phyloP scores from a whole-genome alignment of 2,797 vertebrate genomes.

The Antrozous pallidus region DNA sequence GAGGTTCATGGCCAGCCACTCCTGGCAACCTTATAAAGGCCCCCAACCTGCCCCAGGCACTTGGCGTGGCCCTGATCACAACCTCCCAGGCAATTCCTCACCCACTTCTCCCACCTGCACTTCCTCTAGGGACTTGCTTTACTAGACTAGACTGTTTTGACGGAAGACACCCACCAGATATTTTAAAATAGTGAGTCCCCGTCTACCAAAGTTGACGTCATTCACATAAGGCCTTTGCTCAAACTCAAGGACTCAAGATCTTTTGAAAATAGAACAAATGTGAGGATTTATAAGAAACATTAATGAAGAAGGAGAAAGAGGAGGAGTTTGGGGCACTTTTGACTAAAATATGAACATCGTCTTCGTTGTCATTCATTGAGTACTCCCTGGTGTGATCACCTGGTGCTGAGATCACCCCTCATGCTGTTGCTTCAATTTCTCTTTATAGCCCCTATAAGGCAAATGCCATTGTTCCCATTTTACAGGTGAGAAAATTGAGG shows the following conservation, averaged over 20 bases:
- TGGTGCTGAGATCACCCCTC: accelerated
- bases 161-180: slow-evolving; percentile 51
- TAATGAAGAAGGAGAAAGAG: background rate
- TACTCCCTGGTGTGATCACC: no score
- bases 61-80: slow-evolving; percentile 23
- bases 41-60: background rate
- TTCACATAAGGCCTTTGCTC: background rate
- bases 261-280: background rate
- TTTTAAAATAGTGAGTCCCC: background rate
- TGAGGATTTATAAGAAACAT: background rate
- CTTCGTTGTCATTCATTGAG: background rate
- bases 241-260: background rate
- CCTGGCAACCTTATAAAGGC: background rate
- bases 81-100: slow-evolving; percentile 42
- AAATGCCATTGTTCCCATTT: background rate
- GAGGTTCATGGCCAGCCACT: background rate
- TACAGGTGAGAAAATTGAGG: background rate
- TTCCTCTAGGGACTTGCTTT: slow-evolving; percentile 50
- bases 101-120: slow-evolving; percentile 61
- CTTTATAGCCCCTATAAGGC: background rate
- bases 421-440: background rate
- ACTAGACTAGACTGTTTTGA: slow-evolving; percentile 38
- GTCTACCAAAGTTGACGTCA: background rate
- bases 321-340: background rate
- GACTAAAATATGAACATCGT: background rate